A percentile compares a stretch with the other conserved stretches of the same genome.
These are phyloP conservation scores for Melanerpes aurifrons DNA, from an alignment of 2,113 vertebrate genomes.

Conservation along the genomic window DNA sequence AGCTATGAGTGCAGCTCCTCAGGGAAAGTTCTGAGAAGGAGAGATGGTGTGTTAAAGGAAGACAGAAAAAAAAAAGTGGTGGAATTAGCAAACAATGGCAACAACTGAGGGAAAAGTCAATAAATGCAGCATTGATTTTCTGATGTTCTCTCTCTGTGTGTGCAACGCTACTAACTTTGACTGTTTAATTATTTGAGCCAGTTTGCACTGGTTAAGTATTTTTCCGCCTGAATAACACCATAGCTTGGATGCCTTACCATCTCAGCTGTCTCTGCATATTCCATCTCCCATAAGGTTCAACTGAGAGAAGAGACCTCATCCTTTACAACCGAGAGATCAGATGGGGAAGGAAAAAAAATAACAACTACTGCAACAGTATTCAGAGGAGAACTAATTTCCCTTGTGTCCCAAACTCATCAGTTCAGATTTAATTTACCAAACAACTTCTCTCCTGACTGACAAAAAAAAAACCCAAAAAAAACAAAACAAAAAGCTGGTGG, in stretches of 20 bases:
- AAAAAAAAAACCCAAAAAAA: background rate
- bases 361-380: background rate
- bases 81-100: background rate
- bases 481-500: background rate
- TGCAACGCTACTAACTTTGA: background rate
- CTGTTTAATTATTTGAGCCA: background rate
- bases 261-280: background rate
- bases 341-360: background rate
- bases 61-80: background rate
- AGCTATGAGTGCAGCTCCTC: background rate
- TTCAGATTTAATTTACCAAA: background rate
- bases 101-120: background rate
- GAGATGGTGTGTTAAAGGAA: background rate
- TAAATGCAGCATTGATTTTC: background rate
- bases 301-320: background rate
- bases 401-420: background rate
- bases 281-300: background rate
- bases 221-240: background rate
- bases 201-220: background rate
- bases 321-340: background rate
- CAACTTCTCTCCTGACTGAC: background rate
- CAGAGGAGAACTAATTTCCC: conserved; percentile 43
- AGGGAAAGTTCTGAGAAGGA: background rate
- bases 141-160: background rate
- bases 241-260: background rate